phyloP scores from a whole-genome alignment of 2,888 invertebrate species.

The Eulithis testata region DNA sequence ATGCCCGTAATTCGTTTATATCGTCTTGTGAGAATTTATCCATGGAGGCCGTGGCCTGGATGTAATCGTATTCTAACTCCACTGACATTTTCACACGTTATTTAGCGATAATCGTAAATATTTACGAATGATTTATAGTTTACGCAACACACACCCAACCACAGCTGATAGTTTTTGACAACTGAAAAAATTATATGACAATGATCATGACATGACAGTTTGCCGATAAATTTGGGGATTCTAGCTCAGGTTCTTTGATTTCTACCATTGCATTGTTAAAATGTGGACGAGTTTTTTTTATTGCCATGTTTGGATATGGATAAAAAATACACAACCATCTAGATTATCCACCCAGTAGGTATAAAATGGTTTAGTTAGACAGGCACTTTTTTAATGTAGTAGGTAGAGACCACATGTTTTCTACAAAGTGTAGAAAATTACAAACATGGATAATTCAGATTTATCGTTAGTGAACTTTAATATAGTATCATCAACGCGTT shows the following conservation, averaged over 20 bases:
- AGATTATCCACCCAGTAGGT: constrained; percentile 3
- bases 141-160: constrained; percentile 50
- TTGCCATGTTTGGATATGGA: neutral
- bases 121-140: constrained; percentile 47
- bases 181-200: constrained; percentile 53
- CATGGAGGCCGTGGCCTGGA: constrained; percentile 70
- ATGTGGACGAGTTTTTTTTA: neutral
- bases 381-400: too few species aligned
- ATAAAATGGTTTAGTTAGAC: too few species aligned
- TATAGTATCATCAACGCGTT: too few species aligned
- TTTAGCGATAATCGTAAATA: constrained; percentile 56
- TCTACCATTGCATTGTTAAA: constrained; percentile 41
- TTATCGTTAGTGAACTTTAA: constrained; percentile 47
- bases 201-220: constrained; percentile 6
- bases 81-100: constrained; percentile 62
- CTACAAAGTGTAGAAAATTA: neutral
- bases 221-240: constrained; percentile 35
- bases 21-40: constrained; percentile 79
- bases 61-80: constrained; percentile 75
- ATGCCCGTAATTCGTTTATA: constrained; percentile 72
- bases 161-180: constrained; percentile 60
- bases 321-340: constrained; percentile 9
- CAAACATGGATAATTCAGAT: constrained; percentile 46
- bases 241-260: constrained; percentile 30
- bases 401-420: neutral